Conservation (phyloP, 64 coral and sea anemone species). For the Dendronephthya gigantea region DNA sequence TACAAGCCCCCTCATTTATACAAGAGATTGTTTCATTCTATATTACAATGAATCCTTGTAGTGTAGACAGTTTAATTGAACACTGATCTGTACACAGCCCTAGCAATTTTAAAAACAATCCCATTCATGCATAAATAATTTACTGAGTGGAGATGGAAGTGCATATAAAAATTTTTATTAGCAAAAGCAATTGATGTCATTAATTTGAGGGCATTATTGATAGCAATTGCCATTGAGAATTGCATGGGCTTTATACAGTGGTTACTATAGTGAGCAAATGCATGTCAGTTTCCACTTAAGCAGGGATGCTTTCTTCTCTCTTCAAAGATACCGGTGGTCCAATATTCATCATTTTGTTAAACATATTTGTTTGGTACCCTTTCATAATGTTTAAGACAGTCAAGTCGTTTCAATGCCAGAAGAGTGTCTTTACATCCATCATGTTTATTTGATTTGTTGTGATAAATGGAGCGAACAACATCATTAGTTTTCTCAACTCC, state of each 20-base stretch:
- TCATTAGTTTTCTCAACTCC: slow-evolving; percentile 45
- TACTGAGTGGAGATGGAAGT: neutral
- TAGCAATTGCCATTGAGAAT: slow-evolving; percentile 15
- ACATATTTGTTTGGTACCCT: slow-evolving; percentile 10
- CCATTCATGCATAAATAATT: slow-evolving; percentile 12
- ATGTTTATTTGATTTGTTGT: slow-evolving; percentile 29
- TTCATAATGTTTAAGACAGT: slow-evolving; percentile 6
- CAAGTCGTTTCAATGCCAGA: neutral
- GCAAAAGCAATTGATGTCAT: slow-evolving; percentile 19
- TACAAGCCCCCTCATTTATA: neutral
- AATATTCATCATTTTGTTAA: neutral
- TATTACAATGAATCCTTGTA: neutral
- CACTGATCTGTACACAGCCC: neutral
- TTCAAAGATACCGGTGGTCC: neutral
- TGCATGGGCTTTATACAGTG: slow-evolving; percentile 8
- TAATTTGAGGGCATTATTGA: slow-evolving; percentile 19
- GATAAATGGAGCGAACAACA: slow-evolving; percentile 4
- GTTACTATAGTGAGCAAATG: slow-evolving; percentile 5
- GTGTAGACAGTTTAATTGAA: slow-evolving; percentile 17
- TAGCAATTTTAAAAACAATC: neutral
- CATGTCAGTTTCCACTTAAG: neutral
- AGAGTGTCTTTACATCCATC: slow-evolving; percentile 15
- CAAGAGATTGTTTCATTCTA: slow-evolving; percentile 20
- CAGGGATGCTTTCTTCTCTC: neutral
- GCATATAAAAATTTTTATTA: neutral